Evolutionary conservation across 1,140 invertebrate species (phyloP), one percentile per base, ranked within the genome.

Genomic region (Trichoplusia ni): DNA sequence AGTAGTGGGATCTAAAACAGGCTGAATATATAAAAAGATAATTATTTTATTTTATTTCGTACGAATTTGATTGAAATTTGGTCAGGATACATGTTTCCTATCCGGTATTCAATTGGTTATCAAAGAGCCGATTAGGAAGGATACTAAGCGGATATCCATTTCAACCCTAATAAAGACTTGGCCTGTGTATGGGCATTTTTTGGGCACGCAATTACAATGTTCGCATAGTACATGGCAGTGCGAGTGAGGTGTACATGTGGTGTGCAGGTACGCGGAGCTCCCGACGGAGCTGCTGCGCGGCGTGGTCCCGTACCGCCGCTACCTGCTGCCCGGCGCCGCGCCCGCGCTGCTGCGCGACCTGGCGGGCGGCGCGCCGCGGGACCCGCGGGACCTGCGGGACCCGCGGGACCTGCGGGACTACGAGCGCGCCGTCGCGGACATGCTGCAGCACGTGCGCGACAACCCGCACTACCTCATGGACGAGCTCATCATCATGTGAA

Each of bases 301-400:
- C 13, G 49, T 81, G 37, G 82, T 81, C 5, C 79, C 77, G 6
- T 75, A 66, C 64, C 67, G 75, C 9, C 76, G 81, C 29, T 87
- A 85, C 79, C 9, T 16, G 40, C 66, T 87, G 63, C 82, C 84
- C 2, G 51, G 13, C 0, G 73, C 67, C 9, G 67, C 67, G 14
- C 29, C 65, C 4, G 18, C 42, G 37, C 72, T 82, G 13, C 63
- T 76, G 37, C 64, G 11, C 13, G 66, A 71, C 44, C 66, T 79
- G 35, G 49, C 62, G 13, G 44, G 47, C 56, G 25, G 19, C 14
- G 40, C 14, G 42, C 59, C 33, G 9, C 40, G 29, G 14, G 37
- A 7, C 19, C 38, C 1, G 31, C 58, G 27, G 33, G 38, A 4
- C 38, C n/a, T 46, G 21, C 40, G 18, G 37, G 37, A n/a, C 64